These are phyloP conservation scores for Homarus americanus DNA, from an alignment of 1,140 invertebrate genomes.

Conservation along the genomic window DNA sequence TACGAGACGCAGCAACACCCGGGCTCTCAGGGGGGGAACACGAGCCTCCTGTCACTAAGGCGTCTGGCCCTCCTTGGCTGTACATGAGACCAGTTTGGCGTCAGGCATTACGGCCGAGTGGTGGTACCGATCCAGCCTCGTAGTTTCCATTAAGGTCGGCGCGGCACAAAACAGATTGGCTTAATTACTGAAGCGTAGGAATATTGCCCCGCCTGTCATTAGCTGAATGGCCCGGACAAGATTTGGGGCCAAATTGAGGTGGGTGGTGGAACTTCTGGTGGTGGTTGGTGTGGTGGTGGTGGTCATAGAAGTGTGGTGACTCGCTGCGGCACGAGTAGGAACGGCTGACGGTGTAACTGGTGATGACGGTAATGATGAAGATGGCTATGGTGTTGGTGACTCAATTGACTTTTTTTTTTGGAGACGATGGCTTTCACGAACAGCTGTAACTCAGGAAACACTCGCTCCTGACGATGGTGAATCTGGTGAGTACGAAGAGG, in stretches of 20 bases:
- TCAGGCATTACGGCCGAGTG: background rate
- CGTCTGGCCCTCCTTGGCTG: background rate
- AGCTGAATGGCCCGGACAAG: conserved; percentile 31
- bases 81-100: background rate
- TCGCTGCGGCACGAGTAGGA: too few species aligned
- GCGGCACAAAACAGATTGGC: conserved; percentile 30
- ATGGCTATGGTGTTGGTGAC: too few species aligned
- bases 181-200: conserved; percentile 41
- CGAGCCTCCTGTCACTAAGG: too few species aligned
- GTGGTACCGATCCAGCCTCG: background rate
- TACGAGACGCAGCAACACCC: too few species aligned
- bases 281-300: background rate
- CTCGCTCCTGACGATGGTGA: too few species aligned
- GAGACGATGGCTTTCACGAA: too few species aligned
- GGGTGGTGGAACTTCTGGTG: background rate
- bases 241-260: conserved; percentile 33
- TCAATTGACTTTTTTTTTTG: too few species aligned
- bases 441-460: too few species aligned
- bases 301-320: background rate
- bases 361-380: too few species aligned
- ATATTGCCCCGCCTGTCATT: conserved; percentile 33
- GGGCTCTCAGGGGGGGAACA: too few species aligned
- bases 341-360: too few species aligned
- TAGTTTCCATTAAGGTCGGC: conserved; percentile 24
- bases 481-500: too few species aligned